phyloP scores from a whole-genome alignment of 2,797 vertebrate species.

The Discoglossus pictus region DNA sequence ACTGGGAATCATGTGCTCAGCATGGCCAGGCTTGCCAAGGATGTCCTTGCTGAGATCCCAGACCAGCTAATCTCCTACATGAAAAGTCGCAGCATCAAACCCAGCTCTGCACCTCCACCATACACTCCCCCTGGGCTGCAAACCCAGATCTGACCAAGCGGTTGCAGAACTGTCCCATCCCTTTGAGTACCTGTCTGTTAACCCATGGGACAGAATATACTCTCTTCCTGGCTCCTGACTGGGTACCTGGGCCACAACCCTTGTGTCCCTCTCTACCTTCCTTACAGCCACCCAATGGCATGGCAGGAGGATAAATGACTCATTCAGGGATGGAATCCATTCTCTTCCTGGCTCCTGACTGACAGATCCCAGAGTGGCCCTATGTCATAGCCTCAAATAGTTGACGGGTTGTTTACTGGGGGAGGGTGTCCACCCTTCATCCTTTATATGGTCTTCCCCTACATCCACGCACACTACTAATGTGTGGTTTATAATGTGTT shows the following conservation, averaged over 20 bases:
- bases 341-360: background rate
- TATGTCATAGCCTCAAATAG: background rate
- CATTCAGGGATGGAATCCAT: background rate
- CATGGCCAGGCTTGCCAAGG: constrained; percentile 93
- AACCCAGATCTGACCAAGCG: constrained; percentile 77
- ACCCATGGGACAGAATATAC: constrained; percentile 4
- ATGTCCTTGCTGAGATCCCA: constrained; percentile 93
- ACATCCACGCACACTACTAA: background rate
- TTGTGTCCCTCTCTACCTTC: background rate
- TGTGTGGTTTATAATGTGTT: background rate
- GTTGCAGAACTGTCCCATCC: background rate
- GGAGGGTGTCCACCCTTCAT: background rate
- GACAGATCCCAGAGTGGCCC: background rate
- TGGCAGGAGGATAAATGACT: background rate
- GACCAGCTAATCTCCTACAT: constrained; percentile 98
- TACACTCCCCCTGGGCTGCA: constrained; percentile 76
- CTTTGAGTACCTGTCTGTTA: background rate
- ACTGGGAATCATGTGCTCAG: constrained; percentile 89
- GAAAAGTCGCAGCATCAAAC: constrained; percentile 92
- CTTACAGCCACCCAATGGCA: background rate
- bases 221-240: background rate
- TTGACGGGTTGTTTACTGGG: too few species aligned
- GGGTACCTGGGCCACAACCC: background rate
- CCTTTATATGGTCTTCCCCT: background rate
- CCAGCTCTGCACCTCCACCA: constrained; percentile 76